Evolutionary conservation across 1,140 invertebrate species (phyloP), one percentile per base, ranked within the genome.

Genomic region (Cotesia typhae): DNA sequence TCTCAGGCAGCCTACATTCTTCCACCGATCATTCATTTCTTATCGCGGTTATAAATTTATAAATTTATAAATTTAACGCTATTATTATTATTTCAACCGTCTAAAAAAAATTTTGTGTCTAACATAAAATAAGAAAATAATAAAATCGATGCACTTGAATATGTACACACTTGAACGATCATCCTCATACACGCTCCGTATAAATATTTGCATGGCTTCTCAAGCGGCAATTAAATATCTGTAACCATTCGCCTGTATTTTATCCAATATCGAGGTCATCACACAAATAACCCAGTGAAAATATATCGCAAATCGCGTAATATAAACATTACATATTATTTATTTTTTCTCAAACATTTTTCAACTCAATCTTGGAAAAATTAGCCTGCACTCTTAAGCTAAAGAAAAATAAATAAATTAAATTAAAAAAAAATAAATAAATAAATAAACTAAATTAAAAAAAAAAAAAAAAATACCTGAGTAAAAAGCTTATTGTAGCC

Each of bases 401-500:
- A 53, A 9, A 5, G 20, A 35, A 28, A 5, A 67, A 17, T 17
- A 17, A 17, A 17, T 17, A 17, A 17, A 17, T 17, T 17, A 64
- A 17, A 55, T 38, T 53, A 4, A 53, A 63, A 36, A 38, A 38
- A 20, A 28, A 61, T 35, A 14, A 57, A 66, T 17, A 41, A 65
- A 84, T 87, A 95, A 17, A 17, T 17, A 14, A 47, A 60, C 9
- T 17, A 64, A 17, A 55, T 38, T 53, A 0, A 53, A 63, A 36
- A 38, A 38, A 20, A 28, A 61, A 41, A 14, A 57, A 66, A 37
- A 41, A 65, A 84, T 87, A 95, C 94, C 94, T 95, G 94, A 75
- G 94, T 94, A 84, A 95, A 95, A 81, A 95, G 90, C 89, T 95
- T 95, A 89, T 95, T 95, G 89, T 95, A 95, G 88, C 93, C 94